Evolutionary conservation across 2,797 vertebrate species (phyloP).

Genomic region (Poecilia velifera): DNA sequence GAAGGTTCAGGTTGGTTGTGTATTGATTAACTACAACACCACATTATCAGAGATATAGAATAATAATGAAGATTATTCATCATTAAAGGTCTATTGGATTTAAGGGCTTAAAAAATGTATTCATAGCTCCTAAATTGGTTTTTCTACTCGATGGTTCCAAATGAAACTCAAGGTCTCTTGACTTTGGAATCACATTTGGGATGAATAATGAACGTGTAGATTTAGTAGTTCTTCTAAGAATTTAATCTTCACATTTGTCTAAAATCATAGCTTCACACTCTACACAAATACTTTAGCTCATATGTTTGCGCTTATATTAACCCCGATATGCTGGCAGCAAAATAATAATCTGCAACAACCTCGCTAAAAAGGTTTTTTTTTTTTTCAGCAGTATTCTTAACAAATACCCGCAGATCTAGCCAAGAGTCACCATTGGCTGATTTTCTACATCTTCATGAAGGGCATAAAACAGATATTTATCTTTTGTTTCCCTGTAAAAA

Average conservation of each 20-base stretch:
- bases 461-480: not conserved
- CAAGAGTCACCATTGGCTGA: not conserved
- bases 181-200: conserved; percentile 46
- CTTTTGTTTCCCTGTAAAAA: not conserved
- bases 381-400: not conserved
- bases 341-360: not conserved
- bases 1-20: conserved; percentile 56
- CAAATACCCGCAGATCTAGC: not conserved
- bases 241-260: conserved; percentile 28
- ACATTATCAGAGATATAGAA: conserved; percentile 70
- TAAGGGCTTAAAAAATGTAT: conserved; percentile 77
- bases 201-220: conserved; percentile 43
- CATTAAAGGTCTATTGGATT: conserved; percentile 76
- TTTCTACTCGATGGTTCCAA: conserved; percentile 48
- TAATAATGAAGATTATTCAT: conserved; percentile 78
- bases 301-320: conserved; percentile 1
- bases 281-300: conserved; percentile 1
- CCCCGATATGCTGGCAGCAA: not conserved
- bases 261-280: conserved; percentile 25
- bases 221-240: conserved; percentile 32
- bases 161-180: conserved; percentile 69
- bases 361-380: not conserved
- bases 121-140: conserved; percentile 66
- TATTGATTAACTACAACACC: conserved; percentile 69
- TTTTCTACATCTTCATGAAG: not conserved